Conservation (phyloP, 2,888 invertebrate genomes). For the Hipparchia semele region DNA sequence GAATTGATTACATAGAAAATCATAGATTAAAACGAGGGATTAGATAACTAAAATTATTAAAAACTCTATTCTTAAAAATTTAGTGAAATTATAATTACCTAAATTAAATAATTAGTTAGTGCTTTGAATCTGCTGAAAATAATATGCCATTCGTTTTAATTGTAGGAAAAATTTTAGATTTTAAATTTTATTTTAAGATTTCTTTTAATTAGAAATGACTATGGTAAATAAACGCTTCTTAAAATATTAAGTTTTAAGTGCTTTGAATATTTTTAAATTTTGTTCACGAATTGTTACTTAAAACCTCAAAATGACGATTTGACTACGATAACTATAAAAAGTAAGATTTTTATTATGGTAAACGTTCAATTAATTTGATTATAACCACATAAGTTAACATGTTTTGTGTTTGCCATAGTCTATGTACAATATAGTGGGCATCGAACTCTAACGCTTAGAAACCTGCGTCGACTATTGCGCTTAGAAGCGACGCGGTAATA, state of each 20-base stretch:
- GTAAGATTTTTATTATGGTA: too few relatives aligned
- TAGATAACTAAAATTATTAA: constrained; percentile 44
- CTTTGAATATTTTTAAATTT: too few relatives aligned
- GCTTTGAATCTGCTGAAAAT: constrained; percentile 49
- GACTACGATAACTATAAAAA: neutral
- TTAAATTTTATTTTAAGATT: constrained; percentile 35
- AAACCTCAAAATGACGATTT: neutral
- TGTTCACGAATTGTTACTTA: neutral
- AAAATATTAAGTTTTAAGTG: too few relatives aligned
- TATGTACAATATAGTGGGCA: constrained; percentile 11
- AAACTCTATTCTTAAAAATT: constrained; percentile 52
- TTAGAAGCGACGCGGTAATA: too few relatives aligned
- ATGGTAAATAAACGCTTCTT: constrained; percentile 19
- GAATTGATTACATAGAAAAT: constrained; percentile 46
- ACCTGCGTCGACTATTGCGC: too few relatives aligned
- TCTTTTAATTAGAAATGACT: constrained; percentile 19
- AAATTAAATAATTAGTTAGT: constrained; percentile 20
- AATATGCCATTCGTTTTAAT: constrained; percentile 53
- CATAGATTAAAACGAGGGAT: constrained; percentile 56
- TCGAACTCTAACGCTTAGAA: neutral
- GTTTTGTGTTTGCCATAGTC: constrained; percentile 28
- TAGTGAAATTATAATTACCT: constrained; percentile 40
- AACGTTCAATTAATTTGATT: neutral
- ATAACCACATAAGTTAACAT: constrained; percentile 18
- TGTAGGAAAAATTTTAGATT: constrained; percentile 36